These are phyloP conservation scores for Heliconius eleuchia DNA, from an alignment of 1,140 invertebrate species.

Conservation along the genomic window DNA sequence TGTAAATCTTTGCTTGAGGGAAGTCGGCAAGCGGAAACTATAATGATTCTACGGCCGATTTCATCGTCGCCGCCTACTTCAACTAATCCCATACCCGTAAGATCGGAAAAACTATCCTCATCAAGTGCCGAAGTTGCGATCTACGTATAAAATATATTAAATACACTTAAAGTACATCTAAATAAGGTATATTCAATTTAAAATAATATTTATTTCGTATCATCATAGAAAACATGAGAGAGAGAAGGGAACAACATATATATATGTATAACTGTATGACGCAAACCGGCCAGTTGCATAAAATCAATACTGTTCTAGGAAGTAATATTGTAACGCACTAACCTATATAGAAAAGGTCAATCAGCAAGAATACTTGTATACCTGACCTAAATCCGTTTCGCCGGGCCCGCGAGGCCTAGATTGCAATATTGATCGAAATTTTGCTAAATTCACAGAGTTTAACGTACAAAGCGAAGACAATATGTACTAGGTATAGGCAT, in stretches of 20 bases:
- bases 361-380: conserved; percentile 26
- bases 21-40: conserved; percentile 96
- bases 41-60: conserved; percentile 95
- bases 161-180: neutral
- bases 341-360: conserved; percentile 31
- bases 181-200: neutral
- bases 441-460: neutral
- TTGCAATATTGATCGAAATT: conserved; percentile 42
- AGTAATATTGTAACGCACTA: conserved; percentile 23
- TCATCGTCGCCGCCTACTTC: conserved; percentile 96
- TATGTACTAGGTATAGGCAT: neutral
- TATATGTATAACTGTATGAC: neutral
- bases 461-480: neutral
- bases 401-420: conserved; percentile 42
- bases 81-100: conserved; percentile 91
- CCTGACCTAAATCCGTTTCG: conserved; percentile 42
- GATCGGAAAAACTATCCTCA: conserved; percentile 82
- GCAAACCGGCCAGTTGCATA: conserved; percentile 1
- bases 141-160: conserved; percentile 38
- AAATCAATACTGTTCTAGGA: conserved; percentile 15
- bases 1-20: conserved; percentile 93
- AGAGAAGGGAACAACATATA: too few relatives aligned
- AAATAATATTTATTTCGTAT: neutral
- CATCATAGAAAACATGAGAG: neutral
- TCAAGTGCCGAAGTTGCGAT: conserved; percentile 53